Base-by-base conservation (phyloP, 2,888 invertebrate genomes). In the Gymnosoma rotundatum region DNA sequence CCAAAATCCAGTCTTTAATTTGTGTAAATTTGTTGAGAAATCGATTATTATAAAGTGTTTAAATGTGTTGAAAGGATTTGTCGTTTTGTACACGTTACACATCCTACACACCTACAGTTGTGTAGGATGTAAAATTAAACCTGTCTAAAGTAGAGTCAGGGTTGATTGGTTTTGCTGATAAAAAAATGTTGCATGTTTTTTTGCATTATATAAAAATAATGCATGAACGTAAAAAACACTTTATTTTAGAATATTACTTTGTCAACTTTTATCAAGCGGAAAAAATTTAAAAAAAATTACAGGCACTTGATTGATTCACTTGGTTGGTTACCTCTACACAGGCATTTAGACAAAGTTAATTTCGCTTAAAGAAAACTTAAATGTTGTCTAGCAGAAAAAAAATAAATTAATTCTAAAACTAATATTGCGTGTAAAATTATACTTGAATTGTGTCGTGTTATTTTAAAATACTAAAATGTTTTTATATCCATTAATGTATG, bases 221-320 rank as follows among this genome's bases (percentile, higher is more conserved):
- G 9, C n/a, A n/a, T n/a, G 16, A 6, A n/a, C 45, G 5, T 6
- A n/a, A 9, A 42, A 42, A 38, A 38, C 38, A 38, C 3, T 38
- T 45, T 64, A 45, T 74, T 64, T 74, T 2, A 45, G 10, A 74
- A 64, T 25, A 63, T 58, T 42, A 50, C 64, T 64, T 66, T 67
- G 73, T 74, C 61, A 75, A 75, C 61, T 75, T 66, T 83, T 79
- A 61, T 83, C 75, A 83, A 61, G 75, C 83, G 79, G 70, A 79
- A 72, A 76, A 72, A 56, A 54, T 32, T 32, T 25, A 10, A 36
- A 72, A 72, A 12, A 42, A 42, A 48, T 9, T 14, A 76, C 38
- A 74, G 66, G 52, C 66, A 79, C 75, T 83, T 72, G 78, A 61
- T 78, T 73, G 67, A 63, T 83, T 58, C 83, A 73, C 61, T 45